Conservation (phyloP, 2,797 vertebrate genomes). For the Sternarchorhynchus goeldii region DNA sequence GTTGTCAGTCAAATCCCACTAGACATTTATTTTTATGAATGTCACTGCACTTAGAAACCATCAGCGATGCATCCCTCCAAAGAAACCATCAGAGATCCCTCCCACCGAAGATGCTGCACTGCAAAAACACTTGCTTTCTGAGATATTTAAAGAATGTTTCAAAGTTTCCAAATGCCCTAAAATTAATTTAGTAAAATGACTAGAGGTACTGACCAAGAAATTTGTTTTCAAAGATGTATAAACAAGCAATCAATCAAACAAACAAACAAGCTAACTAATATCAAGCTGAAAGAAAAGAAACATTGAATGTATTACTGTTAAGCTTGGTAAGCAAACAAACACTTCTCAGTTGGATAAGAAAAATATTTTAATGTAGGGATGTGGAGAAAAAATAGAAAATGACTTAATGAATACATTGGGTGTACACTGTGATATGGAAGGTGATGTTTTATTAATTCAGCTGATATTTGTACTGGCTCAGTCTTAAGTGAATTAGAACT, state of each 20-base stretch:
- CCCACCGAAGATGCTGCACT: background rate
- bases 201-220: slow-evolving; percentile 33
- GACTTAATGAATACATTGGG: slow-evolving; percentile 10
- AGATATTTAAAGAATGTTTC: slow-evolving; percentile 53
- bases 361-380: slow-evolving; percentile 11
- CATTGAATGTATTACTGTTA: background rate
- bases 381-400: background rate
- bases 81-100: slow-evolving; percentile 29
- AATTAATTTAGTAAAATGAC: slow-evolving; percentile 35
- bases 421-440: background rate
- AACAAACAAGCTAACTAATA: background rate
- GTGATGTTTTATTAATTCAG: slow-evolving; percentile 15
- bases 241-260: background rate
- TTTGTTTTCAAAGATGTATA: slow-evolving; percentile 21
- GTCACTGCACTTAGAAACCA: slow-evolving; percentile 62
- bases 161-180: slow-evolving; percentile 42
- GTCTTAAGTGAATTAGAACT: background rate
- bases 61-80: slow-evolving; percentile 43
- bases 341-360: background rate
- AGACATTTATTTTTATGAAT: slow-evolving; percentile 59
- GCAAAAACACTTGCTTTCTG: slow-evolving; percentile 38
- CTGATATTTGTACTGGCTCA: background rate
- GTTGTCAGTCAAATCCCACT: slow-evolving; percentile 47
- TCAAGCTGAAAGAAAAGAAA: background rate
- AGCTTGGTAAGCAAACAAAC: background rate